Evolutionary conservation across 2,888 invertebrate species (phyloP).

Genomic region (Thereva nobilitata): DNA sequence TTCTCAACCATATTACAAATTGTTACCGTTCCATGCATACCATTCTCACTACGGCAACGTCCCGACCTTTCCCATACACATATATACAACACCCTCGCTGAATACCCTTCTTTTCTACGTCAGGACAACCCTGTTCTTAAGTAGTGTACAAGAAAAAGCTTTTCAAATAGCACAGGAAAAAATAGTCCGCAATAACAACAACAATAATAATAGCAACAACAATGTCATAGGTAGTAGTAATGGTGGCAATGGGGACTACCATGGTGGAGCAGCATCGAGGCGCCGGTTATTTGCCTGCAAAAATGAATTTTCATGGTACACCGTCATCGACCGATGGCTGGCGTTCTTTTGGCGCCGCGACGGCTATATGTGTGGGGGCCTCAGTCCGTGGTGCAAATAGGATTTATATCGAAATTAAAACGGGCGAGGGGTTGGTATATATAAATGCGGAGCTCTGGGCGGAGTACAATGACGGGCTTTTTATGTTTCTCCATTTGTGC

Average conservation of each 20-base stretch:
- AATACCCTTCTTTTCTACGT: too few species aligned
- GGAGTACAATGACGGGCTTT: too few species aligned
- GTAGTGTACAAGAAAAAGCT: conserved; percentile 32
- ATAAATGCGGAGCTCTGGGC: too few species aligned
- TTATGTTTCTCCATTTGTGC: too few species aligned
- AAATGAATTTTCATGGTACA: conserved; percentile 36
- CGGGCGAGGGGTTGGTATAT: neutral
- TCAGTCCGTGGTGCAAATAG: conserved; percentile 26
- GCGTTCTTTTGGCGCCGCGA: conserved; percentile 28
- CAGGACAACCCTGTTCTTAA: neutral
- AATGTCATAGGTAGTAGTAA: conserved; percentile 19
- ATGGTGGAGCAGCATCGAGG: conserved; percentile 11
- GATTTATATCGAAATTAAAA: conserved; percentile 34
- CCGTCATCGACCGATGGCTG: conserved; percentile 30
- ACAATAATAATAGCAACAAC: conserved; percentile 23
- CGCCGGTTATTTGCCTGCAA: conserved; percentile 33
- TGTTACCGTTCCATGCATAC: conserved; percentile 27
- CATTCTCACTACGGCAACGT: neutral
- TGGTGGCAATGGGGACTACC: neutral
- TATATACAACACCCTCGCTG: too few species aligned
- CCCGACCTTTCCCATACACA: neutral
- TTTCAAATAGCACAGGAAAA: conserved; percentile 19
- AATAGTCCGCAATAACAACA: conserved; percentile 33
- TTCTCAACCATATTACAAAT: conserved; percentile 35
- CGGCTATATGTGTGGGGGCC: conserved; percentile 16